phyloP scores from a whole-genome alignment of 2,113 vertebrate genomes.

The Chaetodon auriga region DNA sequence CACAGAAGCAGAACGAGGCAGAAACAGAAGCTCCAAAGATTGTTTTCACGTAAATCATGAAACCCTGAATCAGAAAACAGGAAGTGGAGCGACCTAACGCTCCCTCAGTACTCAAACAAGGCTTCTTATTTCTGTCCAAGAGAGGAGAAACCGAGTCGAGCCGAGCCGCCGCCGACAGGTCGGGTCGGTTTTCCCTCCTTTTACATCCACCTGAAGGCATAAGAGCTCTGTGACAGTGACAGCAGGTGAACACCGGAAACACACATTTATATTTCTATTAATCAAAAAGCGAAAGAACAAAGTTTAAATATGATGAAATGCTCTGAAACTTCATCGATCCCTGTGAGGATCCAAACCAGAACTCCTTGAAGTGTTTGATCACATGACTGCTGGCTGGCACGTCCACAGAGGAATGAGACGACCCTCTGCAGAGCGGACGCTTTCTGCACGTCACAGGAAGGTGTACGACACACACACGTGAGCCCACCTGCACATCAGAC shows the following conservation, averaged over 20 bases:
- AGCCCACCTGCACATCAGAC: too few relatives aligned
- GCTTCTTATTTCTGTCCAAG: background rate
- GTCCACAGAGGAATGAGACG: too few relatives aligned
- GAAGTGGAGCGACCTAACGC: background rate
- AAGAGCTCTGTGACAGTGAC: background rate
- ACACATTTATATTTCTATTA: background rate
- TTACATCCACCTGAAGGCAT: background rate
- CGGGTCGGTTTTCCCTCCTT: too few relatives aligned
- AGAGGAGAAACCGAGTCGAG: too few relatives aligned
- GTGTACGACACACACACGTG: too few relatives aligned
- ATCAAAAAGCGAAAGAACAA: background rate
- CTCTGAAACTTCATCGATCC: too few relatives aligned
- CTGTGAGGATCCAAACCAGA: too few relatives aligned
- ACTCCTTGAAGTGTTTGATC: too few relatives aligned
- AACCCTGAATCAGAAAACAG: constrained; percentile 17
- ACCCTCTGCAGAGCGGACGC: too few relatives aligned
- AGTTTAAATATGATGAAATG: background rate
- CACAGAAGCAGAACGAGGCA: constrained; percentile 2
- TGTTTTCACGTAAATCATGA: constrained; percentile 31
- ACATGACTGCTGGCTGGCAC: too few relatives aligned
- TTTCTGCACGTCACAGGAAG: too few relatives aligned
- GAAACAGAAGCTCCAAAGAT: background rate
- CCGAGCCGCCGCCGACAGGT: too few relatives aligned
- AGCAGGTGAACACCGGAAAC: background rate
- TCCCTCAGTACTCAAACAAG: background rate